Conservation (phyloP, 64 coral and sea anemone genomes). For the Pocillopora verrucosa region DNA sequence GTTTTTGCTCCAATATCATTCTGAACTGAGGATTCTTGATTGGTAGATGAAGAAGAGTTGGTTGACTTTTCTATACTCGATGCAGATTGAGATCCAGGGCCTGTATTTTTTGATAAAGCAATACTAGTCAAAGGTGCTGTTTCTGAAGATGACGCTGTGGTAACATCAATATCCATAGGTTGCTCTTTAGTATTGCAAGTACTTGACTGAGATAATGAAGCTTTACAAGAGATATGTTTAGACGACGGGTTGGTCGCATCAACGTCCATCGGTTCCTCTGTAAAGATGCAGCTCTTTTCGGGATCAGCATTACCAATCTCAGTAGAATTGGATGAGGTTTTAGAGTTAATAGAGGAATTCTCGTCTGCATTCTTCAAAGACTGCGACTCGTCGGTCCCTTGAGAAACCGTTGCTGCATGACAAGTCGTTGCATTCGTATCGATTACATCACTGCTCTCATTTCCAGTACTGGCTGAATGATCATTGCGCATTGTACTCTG, state of each 20-base stretch:
- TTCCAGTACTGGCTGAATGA: not conserved
- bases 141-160: too few relatives aligned
- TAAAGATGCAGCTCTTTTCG: not conserved
- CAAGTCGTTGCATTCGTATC: not conserved
- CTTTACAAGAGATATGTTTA: not conserved
- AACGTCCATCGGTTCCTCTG: slow-evolving; percentile 21
- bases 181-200: too few relatives aligned
- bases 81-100: not conserved
- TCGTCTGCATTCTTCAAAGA: not conserved
- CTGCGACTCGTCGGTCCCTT: not conserved
- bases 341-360: not conserved
- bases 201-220: not conserved
- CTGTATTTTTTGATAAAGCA: not conserved
- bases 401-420: too few relatives aligned
- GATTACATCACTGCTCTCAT: not conserved
- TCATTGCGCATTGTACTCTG: not conserved
- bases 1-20: not conserved
- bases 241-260: not conserved
- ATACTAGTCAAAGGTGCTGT: too few relatives aligned
- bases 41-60: too few relatives aligned
- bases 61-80: not conserved
- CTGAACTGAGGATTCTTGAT: not conserved
- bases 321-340: not conserved
- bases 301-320: not conserved
- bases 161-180: too few relatives aligned